Conservation (phyloP, 2,888 invertebrate species). For the Byasa hedistus region DNA sequence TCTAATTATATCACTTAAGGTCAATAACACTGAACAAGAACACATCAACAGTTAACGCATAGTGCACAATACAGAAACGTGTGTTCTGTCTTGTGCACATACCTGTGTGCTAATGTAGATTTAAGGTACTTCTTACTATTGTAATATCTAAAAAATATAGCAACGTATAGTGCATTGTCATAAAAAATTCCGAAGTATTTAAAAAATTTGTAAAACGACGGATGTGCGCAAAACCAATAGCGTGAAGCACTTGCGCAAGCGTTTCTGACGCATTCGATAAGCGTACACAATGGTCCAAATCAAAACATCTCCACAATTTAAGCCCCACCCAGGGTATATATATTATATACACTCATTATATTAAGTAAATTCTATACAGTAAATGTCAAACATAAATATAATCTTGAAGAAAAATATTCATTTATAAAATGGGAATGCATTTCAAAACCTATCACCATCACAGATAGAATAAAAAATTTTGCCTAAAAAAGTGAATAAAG, state of each 20-base stretch:
- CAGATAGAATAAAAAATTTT: no score
- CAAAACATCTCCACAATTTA: conserved; percentile 59
- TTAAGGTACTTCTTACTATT: not conserved
- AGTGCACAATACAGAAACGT: not conserved
- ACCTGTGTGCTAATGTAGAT: not conserved
- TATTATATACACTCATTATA: not conserved
- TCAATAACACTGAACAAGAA: conserved; percentile 34
- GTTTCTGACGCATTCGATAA: conserved; percentile 46
- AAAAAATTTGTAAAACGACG: not conserved
- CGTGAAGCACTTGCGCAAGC: conserved; percentile 30
- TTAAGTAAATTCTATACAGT: no score
- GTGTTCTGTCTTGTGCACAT: not conserved
- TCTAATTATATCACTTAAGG: conserved; percentile 38
- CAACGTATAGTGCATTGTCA: not conserved
- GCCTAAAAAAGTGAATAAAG: no score
- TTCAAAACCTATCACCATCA: no score
- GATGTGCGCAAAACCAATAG: conserved; percentile 3
- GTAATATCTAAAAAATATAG: no score
- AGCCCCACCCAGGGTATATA: conserved; percentile 39
- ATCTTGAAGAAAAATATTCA: no score
- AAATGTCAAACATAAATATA: no score
- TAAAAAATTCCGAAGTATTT: not conserved
- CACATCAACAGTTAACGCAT: conserved; percentile 5
- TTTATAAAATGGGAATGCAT: no score
- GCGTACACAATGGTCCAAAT: conserved; percentile 56